Percentiles rank a stretch among this genome's conserved stretches.
phyloP scores from a whole-genome alignment of 2,888 invertebrate genomes.

The Diachrysia chrysitis region DNA sequence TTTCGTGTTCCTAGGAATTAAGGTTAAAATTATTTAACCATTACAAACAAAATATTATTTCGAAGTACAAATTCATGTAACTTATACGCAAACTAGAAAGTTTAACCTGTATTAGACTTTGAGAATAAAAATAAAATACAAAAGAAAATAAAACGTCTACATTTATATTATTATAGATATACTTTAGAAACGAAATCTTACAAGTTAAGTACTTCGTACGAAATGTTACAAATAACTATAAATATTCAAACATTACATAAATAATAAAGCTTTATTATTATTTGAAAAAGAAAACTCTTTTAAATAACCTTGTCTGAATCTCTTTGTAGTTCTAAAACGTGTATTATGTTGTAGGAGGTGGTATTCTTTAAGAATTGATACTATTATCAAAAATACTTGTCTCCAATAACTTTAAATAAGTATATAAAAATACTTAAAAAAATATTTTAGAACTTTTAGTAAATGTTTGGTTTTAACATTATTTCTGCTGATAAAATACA shows the following conservation, averaged over 20 bases:
- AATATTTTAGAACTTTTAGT: no score
- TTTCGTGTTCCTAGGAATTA: no score
- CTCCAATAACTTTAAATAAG: no score
- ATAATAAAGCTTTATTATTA: no score
- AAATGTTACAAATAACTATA: conserved; percentile 15
- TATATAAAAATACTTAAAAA: no score
- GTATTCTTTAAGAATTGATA: conserved; percentile 12
- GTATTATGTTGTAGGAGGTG: no score
- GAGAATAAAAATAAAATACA: not conserved
- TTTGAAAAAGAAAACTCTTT: conserved; percentile 17
- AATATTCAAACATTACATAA: conserved; percentile 19
- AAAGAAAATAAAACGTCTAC: not conserved
- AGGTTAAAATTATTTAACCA: no score
- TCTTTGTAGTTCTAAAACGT: conserved; percentile 36
- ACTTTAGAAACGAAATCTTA: conserved; percentile 16
- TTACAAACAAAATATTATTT: no score
- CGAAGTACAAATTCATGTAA: not conserved
- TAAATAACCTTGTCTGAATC: conserved; percentile 32
- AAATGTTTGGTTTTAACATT: no score
- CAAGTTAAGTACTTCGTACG: not conserved
- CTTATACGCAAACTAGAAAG: not conserved
- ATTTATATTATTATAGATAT: conserved; percentile 9
- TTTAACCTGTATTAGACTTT: not conserved
- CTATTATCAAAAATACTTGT: no score
- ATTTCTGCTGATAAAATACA: not conserved